phyloP scores from a whole-genome alignment of 2,888 invertebrate genomes.

The Neocrepidodera transversa region DNA sequence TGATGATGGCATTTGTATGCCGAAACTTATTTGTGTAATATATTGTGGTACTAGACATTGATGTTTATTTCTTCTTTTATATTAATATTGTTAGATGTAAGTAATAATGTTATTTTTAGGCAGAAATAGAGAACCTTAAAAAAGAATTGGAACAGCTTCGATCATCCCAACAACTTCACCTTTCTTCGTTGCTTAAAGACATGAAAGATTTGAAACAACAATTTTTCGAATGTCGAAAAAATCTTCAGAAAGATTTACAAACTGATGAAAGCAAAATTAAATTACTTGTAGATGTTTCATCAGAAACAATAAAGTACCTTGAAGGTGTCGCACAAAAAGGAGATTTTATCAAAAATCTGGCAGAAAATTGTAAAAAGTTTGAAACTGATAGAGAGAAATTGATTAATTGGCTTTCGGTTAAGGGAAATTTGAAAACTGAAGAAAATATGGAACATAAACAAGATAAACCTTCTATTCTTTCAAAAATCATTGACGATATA shows the following conservation, averaged over 20 bases:
- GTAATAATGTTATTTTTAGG: too few relatives aligned
- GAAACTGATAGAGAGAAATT: conserved; percentile 65
- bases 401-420: conserved; percentile 40
- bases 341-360: conserved; percentile 63
- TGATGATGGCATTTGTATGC: too few relatives aligned
- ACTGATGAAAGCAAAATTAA: conserved; percentile 48
- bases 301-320: conserved; percentile 60
- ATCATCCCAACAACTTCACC: conserved; percentile 37
- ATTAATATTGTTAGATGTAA: too few relatives aligned
- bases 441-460: background rate
- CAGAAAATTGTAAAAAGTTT: conserved; percentile 65
- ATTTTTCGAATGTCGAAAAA: conserved; percentile 43
- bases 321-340: conserved; percentile 60
- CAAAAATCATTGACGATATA: background rate
- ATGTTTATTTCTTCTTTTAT: too few relatives aligned
- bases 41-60: too few relatives aligned
- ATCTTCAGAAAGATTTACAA: conserved; percentile 46
- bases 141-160: conserved; percentile 40
- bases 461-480: background rate
- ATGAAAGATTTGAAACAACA: conserved; percentile 15
- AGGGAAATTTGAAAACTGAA: background rate
- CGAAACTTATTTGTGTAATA: too few relatives aligned
- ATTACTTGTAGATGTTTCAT: conserved; percentile 55
- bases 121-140: conserved; percentile 44
- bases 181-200: conserved; percentile 39